These are phyloP conservation scores for Carposina sasakii DNA, from an alignment of 1,140 invertebrate species.

Conservation along the genomic window DNA sequence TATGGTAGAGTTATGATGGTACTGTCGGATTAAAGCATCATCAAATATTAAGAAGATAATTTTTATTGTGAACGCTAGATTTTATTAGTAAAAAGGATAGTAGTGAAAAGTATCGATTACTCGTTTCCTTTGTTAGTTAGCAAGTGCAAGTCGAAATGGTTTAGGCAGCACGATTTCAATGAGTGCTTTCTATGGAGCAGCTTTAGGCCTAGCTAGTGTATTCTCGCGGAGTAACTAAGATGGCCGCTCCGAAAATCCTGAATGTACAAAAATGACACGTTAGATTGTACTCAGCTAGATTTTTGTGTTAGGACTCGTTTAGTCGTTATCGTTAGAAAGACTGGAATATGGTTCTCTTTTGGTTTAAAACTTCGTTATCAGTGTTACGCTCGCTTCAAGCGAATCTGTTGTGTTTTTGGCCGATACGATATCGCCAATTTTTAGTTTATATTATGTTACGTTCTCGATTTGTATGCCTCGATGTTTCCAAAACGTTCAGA, in stretches of 20 bases:
- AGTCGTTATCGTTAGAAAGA: conserved; percentile 46
- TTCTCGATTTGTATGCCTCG: conserved; percentile 21
- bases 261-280: conserved; percentile 57
- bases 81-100: too few relatives aligned
- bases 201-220: too few relatives aligned
- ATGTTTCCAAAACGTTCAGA: conserved; percentile 33
- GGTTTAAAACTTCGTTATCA: conserved; percentile 25
- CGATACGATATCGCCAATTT: conserved; percentile 8
- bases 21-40: too few relatives aligned
- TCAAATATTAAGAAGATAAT: too few relatives aligned
- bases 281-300: conserved; percentile 47
- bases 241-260: conserved; percentile 61
- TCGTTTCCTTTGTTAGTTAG: too few relatives aligned
- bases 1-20: too few relatives aligned
- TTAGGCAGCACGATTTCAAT: too few relatives aligned
- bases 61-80: too few relatives aligned
- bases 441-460: conserved; percentile 2
- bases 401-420: conserved; percentile 16
- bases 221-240: too few relatives aligned
- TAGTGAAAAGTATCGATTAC: too few relatives aligned
- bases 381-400: neutral
- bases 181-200: too few relatives aligned
- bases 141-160: too few relatives aligned
- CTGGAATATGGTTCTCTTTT: conserved; percentile 52
- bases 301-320: conserved; percentile 39